Percentiles rank a stretch among this genome's conserved stretches.
phyloP scores from a whole-genome alignment of 2,888 invertebrate genomes.

The Agonopterix alstromeriana region DNA sequence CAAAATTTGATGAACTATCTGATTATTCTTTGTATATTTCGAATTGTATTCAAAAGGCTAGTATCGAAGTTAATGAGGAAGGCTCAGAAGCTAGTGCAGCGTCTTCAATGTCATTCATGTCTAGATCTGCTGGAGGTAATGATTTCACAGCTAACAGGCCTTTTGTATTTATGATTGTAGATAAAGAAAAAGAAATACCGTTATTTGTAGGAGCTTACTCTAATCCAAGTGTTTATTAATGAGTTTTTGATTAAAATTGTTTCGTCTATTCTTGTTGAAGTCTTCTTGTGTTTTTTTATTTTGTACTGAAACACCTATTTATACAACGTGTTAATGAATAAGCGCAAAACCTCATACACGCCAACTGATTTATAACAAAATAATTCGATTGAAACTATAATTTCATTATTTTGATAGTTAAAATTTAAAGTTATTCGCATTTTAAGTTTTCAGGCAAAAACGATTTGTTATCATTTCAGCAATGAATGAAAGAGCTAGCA shows the following conservation, averaged over 20 bases:
- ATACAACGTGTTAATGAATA: too few relatives aligned
- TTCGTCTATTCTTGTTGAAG: not conserved
- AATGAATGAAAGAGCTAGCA: too few relatives aligned
- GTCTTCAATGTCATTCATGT: conserved; percentile 25
- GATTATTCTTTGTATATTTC: conserved; percentile 36
- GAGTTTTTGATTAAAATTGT: not conserved
- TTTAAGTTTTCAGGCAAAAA: too few relatives aligned
- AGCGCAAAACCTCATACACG: too few relatives aligned
- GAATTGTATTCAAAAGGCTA: conserved; percentile 56
- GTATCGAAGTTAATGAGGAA: conserved; percentile 55
- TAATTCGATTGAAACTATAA: too few relatives aligned
- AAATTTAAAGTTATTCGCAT: too few relatives aligned
- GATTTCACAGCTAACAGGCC: conserved; percentile 47
- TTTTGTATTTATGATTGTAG: conserved; percentile 60
- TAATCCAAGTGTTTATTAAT: conserved; percentile 36
- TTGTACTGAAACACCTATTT: too few relatives aligned
- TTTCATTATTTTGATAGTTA: too few relatives aligned
- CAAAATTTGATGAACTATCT: conserved; percentile 43
- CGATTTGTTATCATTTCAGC: too few relatives aligned
- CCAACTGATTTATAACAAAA: too few relatives aligned
- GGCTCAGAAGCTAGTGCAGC: conserved; percentile 45
- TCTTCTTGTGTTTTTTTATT: too few relatives aligned
- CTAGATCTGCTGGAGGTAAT: conserved; percentile 22
- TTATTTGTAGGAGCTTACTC: conserved; percentile 60
- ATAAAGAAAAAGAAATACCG: conserved; percentile 37